A percentile compares a stretch with the other conserved stretches of the same genome.
phyloP scores from a whole-genome alignment of 2,888 invertebrate species.

The Micoletzkya japonica region DNA sequence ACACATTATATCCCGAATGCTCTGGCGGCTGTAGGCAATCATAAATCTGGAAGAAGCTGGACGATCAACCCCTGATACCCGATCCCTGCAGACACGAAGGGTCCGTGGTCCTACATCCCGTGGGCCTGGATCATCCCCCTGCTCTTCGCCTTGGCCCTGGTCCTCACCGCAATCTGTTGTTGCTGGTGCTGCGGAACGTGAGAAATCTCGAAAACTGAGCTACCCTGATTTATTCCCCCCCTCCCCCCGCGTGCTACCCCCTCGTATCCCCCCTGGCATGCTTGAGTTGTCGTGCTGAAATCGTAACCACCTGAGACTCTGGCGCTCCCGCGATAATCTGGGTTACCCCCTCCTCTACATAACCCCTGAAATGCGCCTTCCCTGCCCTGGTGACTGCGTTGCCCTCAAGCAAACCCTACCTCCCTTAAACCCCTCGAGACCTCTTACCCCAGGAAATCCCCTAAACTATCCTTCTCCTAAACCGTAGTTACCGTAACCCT shows the following conservation, averaged over 20 bases:
- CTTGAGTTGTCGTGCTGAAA: background rate
- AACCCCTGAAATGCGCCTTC: too few species aligned
- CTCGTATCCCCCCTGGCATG: background rate
- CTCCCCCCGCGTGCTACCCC: background rate
- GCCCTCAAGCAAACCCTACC: slow-evolving; percentile 5
- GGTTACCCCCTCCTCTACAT: too few species aligned
- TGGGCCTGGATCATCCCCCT: slow-evolving; percentile 43
- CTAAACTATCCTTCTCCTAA: background rate
- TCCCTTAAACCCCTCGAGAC: slow-evolving; percentile 6
- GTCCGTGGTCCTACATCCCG: slow-evolving; percentile 38
- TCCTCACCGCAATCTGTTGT: slow-evolving; percentile 36
- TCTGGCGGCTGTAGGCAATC: too few species aligned
- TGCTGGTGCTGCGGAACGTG: slow-evolving; percentile 37
- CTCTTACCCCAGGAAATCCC: slow-evolving; percentile 10
- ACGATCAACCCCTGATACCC: too few species aligned
- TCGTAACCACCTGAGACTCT: too few species aligned
- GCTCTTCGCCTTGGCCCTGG: slow-evolving; percentile 37
- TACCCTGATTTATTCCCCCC: background rate
- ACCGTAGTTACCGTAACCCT: slow-evolving; percentile 5
- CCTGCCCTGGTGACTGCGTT: too few species aligned
- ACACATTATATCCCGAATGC: too few species aligned
- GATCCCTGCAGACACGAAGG: slow-evolving; percentile 41
- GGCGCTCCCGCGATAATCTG: too few species aligned
- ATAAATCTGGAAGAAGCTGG: too few species aligned
- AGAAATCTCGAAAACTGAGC: background rate